Base-by-base conservation (phyloP, 2,113 vertebrate genomes). In the Microcebus ravelobensis region DNA sequence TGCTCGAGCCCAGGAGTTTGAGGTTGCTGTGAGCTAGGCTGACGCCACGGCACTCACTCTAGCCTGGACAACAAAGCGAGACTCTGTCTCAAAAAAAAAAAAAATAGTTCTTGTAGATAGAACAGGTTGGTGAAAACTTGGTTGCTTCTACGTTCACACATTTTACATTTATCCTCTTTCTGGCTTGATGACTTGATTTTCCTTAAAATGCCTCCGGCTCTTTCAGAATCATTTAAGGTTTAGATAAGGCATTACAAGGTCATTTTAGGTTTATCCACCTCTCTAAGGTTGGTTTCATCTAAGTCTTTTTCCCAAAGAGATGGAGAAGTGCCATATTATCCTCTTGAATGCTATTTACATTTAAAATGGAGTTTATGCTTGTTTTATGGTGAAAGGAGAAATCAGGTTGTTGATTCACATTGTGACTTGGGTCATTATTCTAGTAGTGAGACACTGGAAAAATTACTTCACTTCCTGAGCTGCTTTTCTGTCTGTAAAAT, bases 361-460 rank as follows among this genome's bases (percentile, higher is more conserved):
- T 94, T 92, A 68, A 95, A 81, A 63, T 73, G 73, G n/a, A 77
- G 13, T 92, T 94, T 23, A 15, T 36, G 21, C 21, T 84, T 94
- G 42, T 27, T 87, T 61, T 42, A 55, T 85, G 91, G 76, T 79
- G 71, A 94, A 87, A 84, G 90, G 52, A 71, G 52, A 80, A 90
- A 57, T 90, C 17, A 70, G 48, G 18, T 34, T 23, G 21, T 3
- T 87, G 76, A 39, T 25, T 95, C 25, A 68, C 3, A 4, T 65
- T 67, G 50, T 77, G 67, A 87, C 15, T 77, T 70, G 21, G 21
- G 31, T 14, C 14, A 4, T 70, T 70, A 25, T 39, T 65, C 21
- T 79, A 50, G 21, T 74, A 87, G 39, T 90, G 70, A 89, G 89
- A 87, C 27, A 20, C 27, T 92, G 8, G 42, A 67, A 79, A 96